These are phyloP conservation scores for Drosophila acutilabella DNA, from an alignment of 2,888 invertebrate genomes.

Conservation along the genomic window DNA sequence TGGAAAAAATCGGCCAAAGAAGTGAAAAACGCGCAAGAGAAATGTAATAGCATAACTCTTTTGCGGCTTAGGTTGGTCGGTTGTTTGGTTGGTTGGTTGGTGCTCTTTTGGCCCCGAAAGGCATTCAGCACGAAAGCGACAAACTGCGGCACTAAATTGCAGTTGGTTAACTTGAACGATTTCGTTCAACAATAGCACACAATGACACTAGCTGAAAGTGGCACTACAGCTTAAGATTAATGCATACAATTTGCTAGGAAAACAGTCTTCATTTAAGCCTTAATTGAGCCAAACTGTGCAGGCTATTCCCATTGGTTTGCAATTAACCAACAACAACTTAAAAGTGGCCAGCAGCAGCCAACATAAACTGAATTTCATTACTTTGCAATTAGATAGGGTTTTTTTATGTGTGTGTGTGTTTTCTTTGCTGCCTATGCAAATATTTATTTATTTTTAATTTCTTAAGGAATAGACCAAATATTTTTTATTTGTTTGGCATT, in stretches of 20 bases:
- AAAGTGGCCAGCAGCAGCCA: constrained; percentile 22
- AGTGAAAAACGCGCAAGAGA: constrained; percentile 57
- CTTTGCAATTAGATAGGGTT: constrained; percentile 47
- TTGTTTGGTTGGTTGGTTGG: too few relatives aligned
- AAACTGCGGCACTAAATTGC: constrained; percentile 45
- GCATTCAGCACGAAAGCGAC: constrained; percentile 56
- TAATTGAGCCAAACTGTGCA: neutral
- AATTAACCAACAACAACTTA: constrained; percentile 19
- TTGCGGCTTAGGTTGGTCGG: constrained; percentile 64
- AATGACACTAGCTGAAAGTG: constrained; percentile 27
- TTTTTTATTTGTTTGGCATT: constrained; percentile 28
- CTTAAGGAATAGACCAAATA: constrained; percentile 18
- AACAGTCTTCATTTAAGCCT: neutral
- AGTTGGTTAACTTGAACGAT: constrained; percentile 27
- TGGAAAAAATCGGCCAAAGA: constrained; percentile 14
- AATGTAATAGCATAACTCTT: constrained; percentile 78
- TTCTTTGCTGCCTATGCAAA: constrained; percentile 39
- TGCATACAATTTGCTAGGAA: too few relatives aligned
- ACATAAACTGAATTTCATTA: constrained; percentile 46
- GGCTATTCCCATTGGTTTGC: constrained; percentile 27
- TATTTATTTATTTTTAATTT: constrained; percentile 43
- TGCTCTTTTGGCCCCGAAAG: constrained; percentile 22
- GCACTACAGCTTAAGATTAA: constrained; percentile 4
- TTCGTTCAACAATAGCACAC: constrained; percentile 7
- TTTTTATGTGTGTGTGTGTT: constrained; percentile 25